These are phyloP conservation scores for Gobio gobio DNA, from an alignment of 2,113 vertebrate genomes.

Conservation along the genomic window DNA sequence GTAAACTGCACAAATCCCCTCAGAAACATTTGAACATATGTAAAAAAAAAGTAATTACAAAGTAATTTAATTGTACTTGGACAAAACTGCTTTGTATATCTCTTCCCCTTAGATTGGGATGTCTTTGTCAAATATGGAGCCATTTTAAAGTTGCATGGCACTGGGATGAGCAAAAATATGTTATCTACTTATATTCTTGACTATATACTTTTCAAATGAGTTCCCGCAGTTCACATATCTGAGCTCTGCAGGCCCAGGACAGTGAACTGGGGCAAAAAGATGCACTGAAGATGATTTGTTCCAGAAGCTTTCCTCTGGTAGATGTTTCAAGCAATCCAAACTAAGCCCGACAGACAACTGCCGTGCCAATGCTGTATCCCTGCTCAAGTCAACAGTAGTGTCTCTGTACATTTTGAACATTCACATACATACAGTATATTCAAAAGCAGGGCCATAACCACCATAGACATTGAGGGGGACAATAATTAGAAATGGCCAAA, in stretches of 20 bases:
- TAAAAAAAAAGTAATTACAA: too few species aligned
- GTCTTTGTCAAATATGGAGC: background rate
- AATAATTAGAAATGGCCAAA: too few species aligned
- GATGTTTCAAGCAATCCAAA: background rate
- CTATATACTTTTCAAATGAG: background rate
- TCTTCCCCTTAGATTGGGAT: background rate
- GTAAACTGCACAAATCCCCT: background rate
- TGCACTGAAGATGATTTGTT: slow-evolving; percentile 1
- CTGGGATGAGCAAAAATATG: background rate
- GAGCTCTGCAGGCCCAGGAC: background rate
- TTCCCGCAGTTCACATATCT: background rate
- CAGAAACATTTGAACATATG: background rate
- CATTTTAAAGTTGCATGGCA: background rate
- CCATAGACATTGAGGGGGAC: too few species aligned
- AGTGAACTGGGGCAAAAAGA: background rate
- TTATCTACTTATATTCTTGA: background rate
- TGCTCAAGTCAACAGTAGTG: background rate
- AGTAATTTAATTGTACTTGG: background rate
- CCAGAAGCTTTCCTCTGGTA: background rate
- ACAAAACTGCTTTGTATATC: background rate
- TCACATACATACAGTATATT: background rate
- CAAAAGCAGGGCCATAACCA: too few species aligned
- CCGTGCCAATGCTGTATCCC: background rate
- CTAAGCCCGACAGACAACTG: background rate
- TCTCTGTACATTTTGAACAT: background rate